Evolutionary conservation across 1,140 invertebrate species (phyloP).

Genomic region (Drosophila santomea): DNA sequence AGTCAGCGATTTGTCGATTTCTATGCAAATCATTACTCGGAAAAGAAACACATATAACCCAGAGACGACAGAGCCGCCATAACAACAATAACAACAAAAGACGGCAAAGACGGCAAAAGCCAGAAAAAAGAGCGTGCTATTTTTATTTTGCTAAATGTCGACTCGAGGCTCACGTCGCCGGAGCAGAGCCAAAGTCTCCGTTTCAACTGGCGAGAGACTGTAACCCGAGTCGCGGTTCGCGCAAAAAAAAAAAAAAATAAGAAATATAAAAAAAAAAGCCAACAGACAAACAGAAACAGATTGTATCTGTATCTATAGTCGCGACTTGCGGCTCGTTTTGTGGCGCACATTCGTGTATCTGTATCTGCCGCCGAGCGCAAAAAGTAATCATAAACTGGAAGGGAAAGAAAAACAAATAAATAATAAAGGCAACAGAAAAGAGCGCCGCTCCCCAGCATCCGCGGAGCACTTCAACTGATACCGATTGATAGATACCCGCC

Average conservation of each 20-base stretch:
- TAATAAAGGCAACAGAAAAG: conserved; percentile 30
- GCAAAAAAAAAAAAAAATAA: conserved; percentile 22
- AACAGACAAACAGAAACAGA: conserved; percentile 65
- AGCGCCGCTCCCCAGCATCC: conserved; percentile 31
- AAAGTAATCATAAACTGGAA: conserved; percentile 69
- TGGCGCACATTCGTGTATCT: conserved; percentile 47
- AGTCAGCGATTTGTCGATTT: conserved; percentile 67
- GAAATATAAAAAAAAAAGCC: conserved; percentile 4
- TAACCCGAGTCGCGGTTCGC: conserved; percentile 57
- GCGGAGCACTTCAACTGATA: conserved; percentile 1
- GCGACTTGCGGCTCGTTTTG: conserved; percentile 48
- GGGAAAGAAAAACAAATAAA: conserved; percentile 63
- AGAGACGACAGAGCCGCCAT: conserved; percentile 6
- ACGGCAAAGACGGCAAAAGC: conserved; percentile 17
- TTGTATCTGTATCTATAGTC: conserved; percentile 73
- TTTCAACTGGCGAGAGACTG: conserved; percentile 62
- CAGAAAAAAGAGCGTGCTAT: conserved; percentile 76
- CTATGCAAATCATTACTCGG: conserved; percentile 81
- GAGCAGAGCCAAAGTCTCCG: conserved; percentile 20
- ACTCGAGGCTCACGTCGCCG: conserved; percentile 67
- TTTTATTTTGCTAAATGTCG: conserved; percentile 82
- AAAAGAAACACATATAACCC: conserved; percentile 57
- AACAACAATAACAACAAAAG: conserved; percentile 22
- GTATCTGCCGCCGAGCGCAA: conserved; percentile 45
- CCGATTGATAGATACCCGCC: conserved; percentile 9